Percentiles rank a stretch among this genome's conserved stretches.
phyloP scores from a whole-genome alignment of 2,113 vertebrate species.

The Coptodon bakossiorum region DNA sequence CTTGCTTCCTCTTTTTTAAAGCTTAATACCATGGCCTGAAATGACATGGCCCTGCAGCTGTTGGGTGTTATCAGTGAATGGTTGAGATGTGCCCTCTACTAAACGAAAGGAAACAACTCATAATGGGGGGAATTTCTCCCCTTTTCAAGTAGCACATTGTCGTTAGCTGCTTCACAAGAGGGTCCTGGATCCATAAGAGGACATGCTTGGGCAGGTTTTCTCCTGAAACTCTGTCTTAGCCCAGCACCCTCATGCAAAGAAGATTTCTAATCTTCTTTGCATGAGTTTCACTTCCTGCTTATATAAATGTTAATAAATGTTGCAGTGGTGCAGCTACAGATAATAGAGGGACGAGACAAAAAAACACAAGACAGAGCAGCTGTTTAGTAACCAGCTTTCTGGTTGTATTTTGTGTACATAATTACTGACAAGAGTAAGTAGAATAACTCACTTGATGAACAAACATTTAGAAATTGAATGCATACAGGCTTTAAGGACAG shows the following conservation, averaged over 20 bases:
- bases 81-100: neutral
- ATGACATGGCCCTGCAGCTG: neutral
- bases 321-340: neutral
- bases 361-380: neutral
- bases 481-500: neutral
- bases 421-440: neutral
- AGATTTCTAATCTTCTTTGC: neutral
- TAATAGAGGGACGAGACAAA: neutral
- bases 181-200: neutral
- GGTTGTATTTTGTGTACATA: neutral
- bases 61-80: neutral
- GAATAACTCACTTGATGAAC: neutral
- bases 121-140: fast-evolving
- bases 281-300: neutral
- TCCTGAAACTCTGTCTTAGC: neutral
- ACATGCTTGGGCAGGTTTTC: neutral
- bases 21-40: neutral
- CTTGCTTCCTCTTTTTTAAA: neutral
- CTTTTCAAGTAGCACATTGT: neutral
- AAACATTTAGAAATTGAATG: neutral
- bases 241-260: neutral
- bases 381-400: neutral
- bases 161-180: neutral
- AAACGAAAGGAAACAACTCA: neutral
- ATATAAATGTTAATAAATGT: neutral